A percentile compares a stretch with the other conserved stretches of the same genome.
Conservation (phyloP, 2,797 vertebrate species). For the Ceyx erithaca region DNA sequence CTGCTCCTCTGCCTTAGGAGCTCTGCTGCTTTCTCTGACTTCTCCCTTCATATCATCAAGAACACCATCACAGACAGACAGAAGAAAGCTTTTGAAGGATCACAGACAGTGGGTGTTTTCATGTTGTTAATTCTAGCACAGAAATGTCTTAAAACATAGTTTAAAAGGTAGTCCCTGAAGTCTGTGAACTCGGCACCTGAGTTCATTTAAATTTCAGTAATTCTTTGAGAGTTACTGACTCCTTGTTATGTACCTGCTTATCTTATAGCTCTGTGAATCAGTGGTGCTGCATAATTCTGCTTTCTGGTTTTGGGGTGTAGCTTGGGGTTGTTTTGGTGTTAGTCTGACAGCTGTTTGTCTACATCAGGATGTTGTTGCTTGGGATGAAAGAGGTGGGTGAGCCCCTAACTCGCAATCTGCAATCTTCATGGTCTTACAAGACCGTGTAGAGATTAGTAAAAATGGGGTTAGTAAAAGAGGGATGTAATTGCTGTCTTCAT, state of each 20-base stretch:
- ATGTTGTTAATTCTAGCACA: neutral
- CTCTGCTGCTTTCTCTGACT: conserved; percentile 36
- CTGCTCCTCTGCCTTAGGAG: conserved; percentile 24
- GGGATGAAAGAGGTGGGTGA: neutral
- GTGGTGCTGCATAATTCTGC: neutral
- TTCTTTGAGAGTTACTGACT: neutral
- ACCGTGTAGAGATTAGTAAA: neutral
- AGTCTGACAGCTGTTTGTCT: neutral
- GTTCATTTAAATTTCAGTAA: neutral
- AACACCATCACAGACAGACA: neutral
- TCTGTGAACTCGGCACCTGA: neutral
- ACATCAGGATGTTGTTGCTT: neutral
- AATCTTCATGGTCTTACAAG: neutral
- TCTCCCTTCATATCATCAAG: neutral
- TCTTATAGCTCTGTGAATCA: neutral
- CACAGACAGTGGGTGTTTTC: neutral
- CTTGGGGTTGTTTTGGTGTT: neutral
- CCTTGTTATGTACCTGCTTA: neutral
- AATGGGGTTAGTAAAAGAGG: neutral
- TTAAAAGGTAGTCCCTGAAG: neutral
- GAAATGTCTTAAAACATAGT: neutral
- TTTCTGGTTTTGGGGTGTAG: neutral
- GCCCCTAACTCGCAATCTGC: neutral
- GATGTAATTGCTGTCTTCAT: neutral
- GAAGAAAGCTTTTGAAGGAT: neutral